phyloP scores from a whole-genome alignment of 2,113 vertebrate genomes.

The Ammodytes dubius region DNA sequence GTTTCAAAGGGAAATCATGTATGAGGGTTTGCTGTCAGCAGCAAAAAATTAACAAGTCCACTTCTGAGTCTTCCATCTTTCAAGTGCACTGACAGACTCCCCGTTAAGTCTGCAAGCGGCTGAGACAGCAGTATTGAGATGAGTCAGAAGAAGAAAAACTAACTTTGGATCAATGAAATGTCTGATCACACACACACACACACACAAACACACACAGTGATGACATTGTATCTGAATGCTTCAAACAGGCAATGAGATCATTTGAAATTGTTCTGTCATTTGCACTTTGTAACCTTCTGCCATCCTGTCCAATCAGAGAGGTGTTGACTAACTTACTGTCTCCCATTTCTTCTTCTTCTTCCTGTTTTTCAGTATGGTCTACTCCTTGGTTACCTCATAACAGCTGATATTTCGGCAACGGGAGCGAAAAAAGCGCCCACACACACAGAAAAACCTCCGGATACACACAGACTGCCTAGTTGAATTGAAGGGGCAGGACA shows the following conservation, averaged over 20 bases:
- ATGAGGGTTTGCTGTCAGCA: constrained; percentile 15
- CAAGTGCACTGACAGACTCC: constrained; percentile 22
- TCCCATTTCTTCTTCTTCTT: constrained; percentile 63
- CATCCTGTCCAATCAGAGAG: constrained; percentile 14
- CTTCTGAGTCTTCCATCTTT: constrained; percentile 16
- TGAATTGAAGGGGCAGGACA: constrained; percentile 44
- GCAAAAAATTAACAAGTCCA: constrained; percentile 12
- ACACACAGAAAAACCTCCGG: constrained; percentile 24
- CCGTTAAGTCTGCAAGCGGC: constrained; percentile 12
- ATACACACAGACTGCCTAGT: constrained; percentile 39
- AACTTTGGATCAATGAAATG: constrained; percentile 31
- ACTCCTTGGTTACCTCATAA: constrained; percentile 88
- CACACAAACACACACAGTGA: constrained; percentile 9
- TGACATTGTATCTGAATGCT: constrained; percentile 1
- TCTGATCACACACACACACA: constrained; percentile 3
- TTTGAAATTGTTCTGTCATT: constrained; percentile 18
- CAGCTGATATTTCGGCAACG: constrained; percentile 63
- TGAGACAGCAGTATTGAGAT: constrained; percentile 14
- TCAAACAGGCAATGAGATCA: constrained; percentile 5
- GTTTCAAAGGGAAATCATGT: constrained; percentile 14
- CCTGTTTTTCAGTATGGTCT: constrained; percentile 86
- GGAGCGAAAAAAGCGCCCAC: constrained; percentile 28
- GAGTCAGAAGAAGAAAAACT: constrained; percentile 14
- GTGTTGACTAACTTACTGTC: constrained; percentile 23
- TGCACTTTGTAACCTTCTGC: not conserved